Base-by-base conservation (phyloP, 2,113 vertebrate species). In the Maccullochella peelii region DNA sequence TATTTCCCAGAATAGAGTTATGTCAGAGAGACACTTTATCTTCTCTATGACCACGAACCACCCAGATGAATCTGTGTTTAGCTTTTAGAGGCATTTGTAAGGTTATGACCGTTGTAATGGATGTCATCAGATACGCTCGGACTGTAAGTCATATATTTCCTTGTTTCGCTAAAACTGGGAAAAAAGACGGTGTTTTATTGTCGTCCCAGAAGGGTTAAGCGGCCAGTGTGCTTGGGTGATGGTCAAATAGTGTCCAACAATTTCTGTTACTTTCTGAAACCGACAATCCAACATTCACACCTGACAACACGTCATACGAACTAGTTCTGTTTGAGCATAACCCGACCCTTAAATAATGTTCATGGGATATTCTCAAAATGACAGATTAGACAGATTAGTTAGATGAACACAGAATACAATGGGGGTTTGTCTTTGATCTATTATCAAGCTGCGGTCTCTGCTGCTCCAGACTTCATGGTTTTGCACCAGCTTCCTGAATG, bases 1-100 rank as follows among this genome's bases (percentile, higher is more conserved):
- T 91, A 66, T 79, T 82, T 92, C 84, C 88, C 71, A 88, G 82
- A 90, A 88, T 67, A 81, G 77, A 85, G 21, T 54, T 47, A 71
- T 86, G 77, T 86, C 59, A 59, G 73, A 82, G 84, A 77, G 69
- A 16, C 73, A 82, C 78, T 83, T 87, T 73, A 77, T 91, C 82
- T 80, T 88, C 36, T 73, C 42, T 25, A 59, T 77, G 66, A 86
- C 49, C 15, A 36, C 66, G 89, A 80, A 81, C 61, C 79, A 74
- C 67, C 21, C 50, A 77, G 47, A 62, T 72, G 14, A 62, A 73
- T 83, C 36, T 82, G 27, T 74, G 21, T 65, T 78, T 77, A 20
- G 72, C 36, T 83, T 85, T 47, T 25, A 63, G 54, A 55, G 30
- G 33, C 57, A 67, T 79, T 67, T 42, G 20, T 57, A 65, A 77